Evolutionary conservation across 1,140 invertebrate species (phyloP).

Genomic region (Pseudomyrmex sp.): DNA sequence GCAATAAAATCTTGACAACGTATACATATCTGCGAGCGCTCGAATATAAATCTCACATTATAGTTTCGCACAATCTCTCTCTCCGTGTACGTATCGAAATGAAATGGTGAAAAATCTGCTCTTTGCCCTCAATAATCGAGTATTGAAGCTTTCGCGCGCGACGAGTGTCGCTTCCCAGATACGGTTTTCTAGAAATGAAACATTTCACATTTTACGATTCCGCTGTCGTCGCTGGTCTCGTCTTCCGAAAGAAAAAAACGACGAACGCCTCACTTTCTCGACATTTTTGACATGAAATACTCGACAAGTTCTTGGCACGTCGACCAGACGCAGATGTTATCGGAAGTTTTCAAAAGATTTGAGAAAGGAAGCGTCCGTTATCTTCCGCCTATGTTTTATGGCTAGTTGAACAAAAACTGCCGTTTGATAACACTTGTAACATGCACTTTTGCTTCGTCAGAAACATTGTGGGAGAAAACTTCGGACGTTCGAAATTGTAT

Average conservation of each 20-base stretch:
- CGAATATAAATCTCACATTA: conserved; percentile 16
- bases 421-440: not conserved
- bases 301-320: conserved; percentile 61
- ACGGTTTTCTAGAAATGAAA: too few species aligned
- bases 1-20: not conserved
- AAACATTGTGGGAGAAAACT: not conserved
- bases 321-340: conserved; percentile 63
- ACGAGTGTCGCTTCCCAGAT: conserved; percentile 30
- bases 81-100: not conserved
- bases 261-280: conserved; percentile 56
- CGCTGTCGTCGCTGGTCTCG: conserved; percentile 30
- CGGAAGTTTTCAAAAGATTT: conserved; percentile 28
- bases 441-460: not conserved
- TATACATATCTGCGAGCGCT: not conserved
- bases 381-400: conserved; percentile 1
- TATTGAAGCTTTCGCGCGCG: not conserved
- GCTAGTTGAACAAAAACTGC: not conserved
- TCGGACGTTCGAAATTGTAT: not conserved
- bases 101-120: conserved; percentile 6
- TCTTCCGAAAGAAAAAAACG: conserved; percentile 42
- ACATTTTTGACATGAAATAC: conserved; percentile 61
- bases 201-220: conserved; percentile 62
- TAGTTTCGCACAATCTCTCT: not conserved
- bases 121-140: not conserved
- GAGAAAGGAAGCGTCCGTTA: not conserved